phyloP scores from a whole-genome alignment of 2,888 invertebrate genomes.

The Pseudococcus longispinus region DNA sequence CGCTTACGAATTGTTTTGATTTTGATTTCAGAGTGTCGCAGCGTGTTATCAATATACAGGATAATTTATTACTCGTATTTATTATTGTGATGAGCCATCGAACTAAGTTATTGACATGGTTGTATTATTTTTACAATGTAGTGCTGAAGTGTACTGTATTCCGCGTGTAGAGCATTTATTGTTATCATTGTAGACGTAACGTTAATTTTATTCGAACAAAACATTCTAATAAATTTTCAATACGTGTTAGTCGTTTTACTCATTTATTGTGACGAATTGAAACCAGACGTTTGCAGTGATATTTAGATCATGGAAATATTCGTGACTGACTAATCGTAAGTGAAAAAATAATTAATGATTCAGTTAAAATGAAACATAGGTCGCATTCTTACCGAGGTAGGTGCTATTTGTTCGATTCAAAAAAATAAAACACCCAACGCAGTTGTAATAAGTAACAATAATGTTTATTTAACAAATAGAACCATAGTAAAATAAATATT shows the following conservation, averaged over 20 bases:
- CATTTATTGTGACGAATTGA: neutral
- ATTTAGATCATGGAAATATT: neutral
- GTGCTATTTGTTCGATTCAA: neutral
- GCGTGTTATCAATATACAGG: slow-evolving; percentile 89
- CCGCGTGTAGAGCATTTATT: slow-evolving; percentile 2
- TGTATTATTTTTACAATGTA: slow-evolving; percentile 9
- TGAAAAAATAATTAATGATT: no score
- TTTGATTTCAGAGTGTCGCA: slow-evolving; percentile 75
- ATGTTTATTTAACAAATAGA: neutral
- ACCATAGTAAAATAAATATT: neutral
- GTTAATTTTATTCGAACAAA: slow-evolving; percentile 20
- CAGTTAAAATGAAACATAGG: no score
- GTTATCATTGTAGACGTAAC: slow-evolving; percentile 2
- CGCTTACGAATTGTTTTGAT: neutral
- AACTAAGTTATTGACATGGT: slow-evolving; percentile 22
- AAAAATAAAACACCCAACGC: neutral
- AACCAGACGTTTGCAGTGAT: neutral
- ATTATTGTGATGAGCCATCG: slow-evolving; percentile 17
- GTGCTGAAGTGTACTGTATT: slow-evolving; percentile 12
- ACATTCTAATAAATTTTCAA: slow-evolving; percentile 30
- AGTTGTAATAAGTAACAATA: neutral
- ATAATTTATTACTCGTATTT: slow-evolving; percentile 56
- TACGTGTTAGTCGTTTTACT: neutral
- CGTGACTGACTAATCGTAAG: neutral
- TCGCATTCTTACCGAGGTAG: no score